Evolutionary conservation across 2,113 vertebrate genomes (phyloP), one percentile per base, ranked within the genome.

Genomic region (Mionectes macconnelli): DNA sequence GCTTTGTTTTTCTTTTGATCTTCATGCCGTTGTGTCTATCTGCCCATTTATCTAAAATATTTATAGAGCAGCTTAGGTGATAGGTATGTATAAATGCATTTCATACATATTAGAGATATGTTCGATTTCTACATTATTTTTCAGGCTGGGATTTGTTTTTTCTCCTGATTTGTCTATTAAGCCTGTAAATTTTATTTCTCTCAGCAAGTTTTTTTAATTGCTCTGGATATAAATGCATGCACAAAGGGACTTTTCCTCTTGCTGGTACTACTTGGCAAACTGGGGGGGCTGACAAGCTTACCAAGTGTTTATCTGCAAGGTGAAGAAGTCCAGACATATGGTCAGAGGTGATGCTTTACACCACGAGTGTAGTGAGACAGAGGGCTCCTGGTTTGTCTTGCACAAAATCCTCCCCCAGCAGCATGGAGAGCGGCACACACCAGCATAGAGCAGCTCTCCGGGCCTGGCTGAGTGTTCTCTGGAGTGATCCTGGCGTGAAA

Each of bases 41-140:
- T 78, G 24, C 23, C 28, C 91, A 56, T 94, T 93, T 87, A 84
- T 90, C 60, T 84, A 87, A 87, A 95, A 84, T 94, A 87, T 87
- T 90, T 96, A 76, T 47, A 35, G n/a, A 92, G 62, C 69, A 68
- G 64, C 80, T 90, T 87, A 90, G 57, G 55, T 75, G 75, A 53
- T 81, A 56, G 52, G 10, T 90, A 44, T 8, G 15, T 67, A 39
- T 42, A 56, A 66, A 52, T 63, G n/a, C 53, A 31, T 78, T 89
- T 4, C 6, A 66, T 84, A 72, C 7, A 10, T 59, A 70, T 35
- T 74, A 86, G 59, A 89, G 73, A 17, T 74, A 47, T 7, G 24
- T 88, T 94, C 76, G 42, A 56, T 44, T 96, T 68, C 47, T 68
- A 13, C 52, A 45, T 81, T 81, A 56, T 53, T 40, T 75, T 89